phyloP scores from a whole-genome alignment of 1,140 invertebrate genomes.

The Ooceraea biroi region DNA sequence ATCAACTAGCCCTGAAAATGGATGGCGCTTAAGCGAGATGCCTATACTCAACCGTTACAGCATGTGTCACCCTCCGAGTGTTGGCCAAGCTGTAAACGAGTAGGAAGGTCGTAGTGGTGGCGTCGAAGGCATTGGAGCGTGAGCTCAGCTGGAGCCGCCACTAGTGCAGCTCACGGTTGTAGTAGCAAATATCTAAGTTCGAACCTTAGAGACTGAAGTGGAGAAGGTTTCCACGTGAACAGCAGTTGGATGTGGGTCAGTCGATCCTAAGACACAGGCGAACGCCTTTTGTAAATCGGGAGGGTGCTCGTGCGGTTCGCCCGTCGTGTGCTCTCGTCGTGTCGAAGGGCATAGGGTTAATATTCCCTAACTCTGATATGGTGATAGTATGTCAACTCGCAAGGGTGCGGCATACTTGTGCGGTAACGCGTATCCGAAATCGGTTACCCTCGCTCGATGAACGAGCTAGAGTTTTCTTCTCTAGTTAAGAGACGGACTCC shows the following conservation, averaged over 20 bases:
- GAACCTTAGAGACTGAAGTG: background rate
- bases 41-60: too few relatives aligned
- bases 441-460: background rate
- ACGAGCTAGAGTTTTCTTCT: background rate
- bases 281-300: background rate
- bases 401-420: too few relatives aligned
- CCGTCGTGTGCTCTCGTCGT: too few relatives aligned
- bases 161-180: constrained; percentile 14
- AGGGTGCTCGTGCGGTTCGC: background rate
- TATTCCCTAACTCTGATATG: background rate
- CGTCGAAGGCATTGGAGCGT: background rate
- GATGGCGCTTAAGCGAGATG: constrained; percentile 93
- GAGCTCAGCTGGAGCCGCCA: background rate
- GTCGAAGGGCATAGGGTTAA: background rate
- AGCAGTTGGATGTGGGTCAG: constrained; percentile 14
- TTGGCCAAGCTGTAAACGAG: constrained; percentile 73
- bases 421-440: background rate
- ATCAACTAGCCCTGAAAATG: constrained; percentile 97
- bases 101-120: background rate
- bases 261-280: background rate
- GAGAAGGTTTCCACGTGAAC: constrained; percentile 10
- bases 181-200: constrained; percentile 8
- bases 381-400: too few relatives aligned
- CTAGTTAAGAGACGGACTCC: background rate
- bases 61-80: too few relatives aligned